Evolutionary conservation across 2,113 vertebrate species (phyloP), one percentile per base, ranked within the genome.

Genomic region (Urocolius indicus): DNA sequence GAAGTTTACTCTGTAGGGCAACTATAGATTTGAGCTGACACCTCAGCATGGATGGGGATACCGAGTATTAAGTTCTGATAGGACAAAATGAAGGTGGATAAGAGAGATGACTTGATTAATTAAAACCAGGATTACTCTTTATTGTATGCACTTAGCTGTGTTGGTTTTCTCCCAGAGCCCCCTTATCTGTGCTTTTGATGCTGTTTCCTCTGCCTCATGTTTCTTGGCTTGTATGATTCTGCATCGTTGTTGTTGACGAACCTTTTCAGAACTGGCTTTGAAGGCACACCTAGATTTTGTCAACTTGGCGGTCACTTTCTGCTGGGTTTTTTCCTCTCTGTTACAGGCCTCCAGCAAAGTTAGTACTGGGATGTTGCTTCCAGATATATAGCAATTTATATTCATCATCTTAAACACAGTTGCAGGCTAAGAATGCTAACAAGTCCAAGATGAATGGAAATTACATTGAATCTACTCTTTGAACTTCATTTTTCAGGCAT

Each of bases 371-470:
- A 46, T 74, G 68, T 92, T 12, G 6, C 59, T 82, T 87, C 54
- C 16, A 84, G 54, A 65, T 46, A 71, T 27, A 26, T 15, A 84
- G 34, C 10, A 43, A 71, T 78, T 97, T 81, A 68, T 75, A 59
- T 87, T 94, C 67, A 91, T 63, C 24, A 84, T 92, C 49, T 96
- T 91, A 72, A 93, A 93, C 76, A 84, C 54, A 69, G 49, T 95
- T 94, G 46, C 75, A 73, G 82, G 65, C 85, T 90, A 71, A 77
- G 88, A 81, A 74, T 71, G 59, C 55, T 91, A 71, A 72, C 45
- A 91, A 90, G 62, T 77, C 22, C n/a, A 73, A 89, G 38, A 57
- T 95, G 90, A 92, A 90, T 59, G 58, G 45, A 71, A 95, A 54
- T 84, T 79, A 93, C 58, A 62, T 5, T 90, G 63, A 88, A 93